Evolutionary conservation across 2,113 vertebrate species (phyloP), one percentile per base, ranked within the genome.

Genomic region (Syngnathus scovelli): DNA sequence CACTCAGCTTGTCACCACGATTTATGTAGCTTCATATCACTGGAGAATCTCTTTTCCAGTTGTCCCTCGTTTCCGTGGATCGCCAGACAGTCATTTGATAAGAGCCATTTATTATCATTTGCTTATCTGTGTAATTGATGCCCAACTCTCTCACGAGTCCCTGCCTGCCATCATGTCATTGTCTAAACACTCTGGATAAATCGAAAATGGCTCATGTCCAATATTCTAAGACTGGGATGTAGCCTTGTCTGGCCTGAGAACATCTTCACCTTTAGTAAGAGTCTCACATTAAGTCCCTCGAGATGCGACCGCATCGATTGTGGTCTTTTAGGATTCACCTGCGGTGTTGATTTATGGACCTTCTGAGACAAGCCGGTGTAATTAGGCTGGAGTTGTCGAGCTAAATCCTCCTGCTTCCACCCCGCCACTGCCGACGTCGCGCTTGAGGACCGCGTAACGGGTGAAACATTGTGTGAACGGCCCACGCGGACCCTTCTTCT

Each of bases 91-190:
- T 66, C 71, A 46, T 75, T 70, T 79, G 63, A 19, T 78, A 80
- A 81, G 74, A 61, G 70, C 58, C 67, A 87, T 91, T 90, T 82
- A 87, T 90, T 91, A 89, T 85, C 58, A 84, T 89, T 87, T 79
- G 76, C 83, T 90, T 92, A 90, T 91, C 89, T 77, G 76, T 67
- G 43, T 89, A 91, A 91, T 85, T 86, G 81, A 86, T 82, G 85
- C 80, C 85, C 75, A 33, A 33, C 27, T 33, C 67, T 15, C 62
- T 82, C 75, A 74, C 60, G 19, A n/a, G 7, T 19, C 49, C 49
- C 76, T 70, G 78, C 72, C 71, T 55, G 70, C 71, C 54, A 38
- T 85, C 79, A 90, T 89, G 86, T 80, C 78, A 87, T 90, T 89
- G 84, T 61, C 88, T 83, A 88, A 91, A 89, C 89, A 88, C 84